These are phyloP conservation scores for Noturus placidus DNA, from an alignment of 2,113 vertebrate genomes.

Conservation along the genomic window DNA sequence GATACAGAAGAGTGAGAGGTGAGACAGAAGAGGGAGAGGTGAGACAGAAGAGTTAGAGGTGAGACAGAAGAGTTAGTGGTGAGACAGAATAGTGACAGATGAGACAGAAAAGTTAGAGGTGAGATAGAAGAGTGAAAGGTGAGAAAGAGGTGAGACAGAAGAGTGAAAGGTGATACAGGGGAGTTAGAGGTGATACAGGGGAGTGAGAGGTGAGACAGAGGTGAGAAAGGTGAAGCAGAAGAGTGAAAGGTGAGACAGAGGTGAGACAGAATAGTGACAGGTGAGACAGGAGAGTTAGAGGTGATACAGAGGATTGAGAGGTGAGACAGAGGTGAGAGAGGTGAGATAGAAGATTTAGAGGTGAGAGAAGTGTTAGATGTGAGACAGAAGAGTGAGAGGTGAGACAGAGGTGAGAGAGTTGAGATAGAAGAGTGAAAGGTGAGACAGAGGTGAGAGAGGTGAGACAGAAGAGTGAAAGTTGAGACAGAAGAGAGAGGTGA, in stretches of 20 bases:
- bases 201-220: neutral
- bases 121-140: too few relatives aligned
- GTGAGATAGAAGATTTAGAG: neutral
- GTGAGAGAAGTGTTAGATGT: neutral
- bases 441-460: neutral
- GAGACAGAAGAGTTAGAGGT: too few relatives aligned
- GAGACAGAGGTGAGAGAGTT: neutral
- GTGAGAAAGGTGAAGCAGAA: neutral
- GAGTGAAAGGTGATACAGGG: neutral
- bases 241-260: neutral
- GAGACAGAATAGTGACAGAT: neutral
- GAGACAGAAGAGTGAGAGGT: neutral
- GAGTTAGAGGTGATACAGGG: neutral
- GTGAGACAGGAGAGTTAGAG: neutral
- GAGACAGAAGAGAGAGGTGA: neutral
- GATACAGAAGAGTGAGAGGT: neutral
- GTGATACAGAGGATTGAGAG: neutral
- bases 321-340: neutral
- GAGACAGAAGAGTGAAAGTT: constrained; percentile 44
- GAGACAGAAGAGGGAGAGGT: neutral
- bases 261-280: neutral
- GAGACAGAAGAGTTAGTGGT: too few relatives aligned
- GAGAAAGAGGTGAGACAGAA: neutral
- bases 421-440: neutral
- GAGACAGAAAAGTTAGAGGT: too few relatives aligned